These are phyloP conservation scores for Malurus elegans DNA, from an alignment of 2,113 vertebrate species.

Conservation along the genomic window DNA sequence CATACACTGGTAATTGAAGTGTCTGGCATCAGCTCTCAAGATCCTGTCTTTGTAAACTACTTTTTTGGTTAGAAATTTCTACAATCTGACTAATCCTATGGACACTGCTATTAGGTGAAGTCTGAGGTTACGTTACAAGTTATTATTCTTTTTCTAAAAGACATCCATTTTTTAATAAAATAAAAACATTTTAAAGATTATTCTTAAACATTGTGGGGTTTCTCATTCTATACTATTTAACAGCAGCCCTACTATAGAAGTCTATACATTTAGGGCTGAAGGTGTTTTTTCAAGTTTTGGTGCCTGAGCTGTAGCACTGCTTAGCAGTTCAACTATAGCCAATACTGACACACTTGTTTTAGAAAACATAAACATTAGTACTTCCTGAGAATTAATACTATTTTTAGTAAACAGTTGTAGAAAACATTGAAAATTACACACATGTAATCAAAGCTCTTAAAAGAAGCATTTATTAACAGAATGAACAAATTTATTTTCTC, in stretches of 20 bases:
- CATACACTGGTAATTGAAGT: neutral
- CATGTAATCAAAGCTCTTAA: neutral
- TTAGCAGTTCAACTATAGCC: neutral
- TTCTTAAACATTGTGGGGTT: neutral
- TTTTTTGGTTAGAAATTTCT: neutral
- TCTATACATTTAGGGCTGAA: neutral
- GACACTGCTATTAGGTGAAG: neutral
- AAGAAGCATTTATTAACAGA: neutral
- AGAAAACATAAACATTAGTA: neutral
- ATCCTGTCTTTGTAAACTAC: neutral
- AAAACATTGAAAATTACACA: neutral
- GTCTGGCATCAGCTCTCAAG: neutral
- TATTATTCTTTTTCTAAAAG: neutral
- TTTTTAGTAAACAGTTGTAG: neutral
- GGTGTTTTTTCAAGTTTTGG: neutral
- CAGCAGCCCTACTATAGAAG: neutral
- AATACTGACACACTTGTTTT: neutral
- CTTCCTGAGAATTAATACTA: neutral
- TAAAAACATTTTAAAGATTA: neutral
- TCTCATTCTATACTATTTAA: neutral
- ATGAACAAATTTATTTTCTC: neutral
- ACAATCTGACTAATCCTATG: neutral
- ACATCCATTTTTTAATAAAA: slow-evolving; percentile 6
- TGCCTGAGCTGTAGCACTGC: neutral
- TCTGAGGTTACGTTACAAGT: neutral